These are phyloP conservation scores for Enteromius paludinosus DNA, from an alignment of 2,797 vertebrate genomes.

Conservation along the genomic window DNA sequence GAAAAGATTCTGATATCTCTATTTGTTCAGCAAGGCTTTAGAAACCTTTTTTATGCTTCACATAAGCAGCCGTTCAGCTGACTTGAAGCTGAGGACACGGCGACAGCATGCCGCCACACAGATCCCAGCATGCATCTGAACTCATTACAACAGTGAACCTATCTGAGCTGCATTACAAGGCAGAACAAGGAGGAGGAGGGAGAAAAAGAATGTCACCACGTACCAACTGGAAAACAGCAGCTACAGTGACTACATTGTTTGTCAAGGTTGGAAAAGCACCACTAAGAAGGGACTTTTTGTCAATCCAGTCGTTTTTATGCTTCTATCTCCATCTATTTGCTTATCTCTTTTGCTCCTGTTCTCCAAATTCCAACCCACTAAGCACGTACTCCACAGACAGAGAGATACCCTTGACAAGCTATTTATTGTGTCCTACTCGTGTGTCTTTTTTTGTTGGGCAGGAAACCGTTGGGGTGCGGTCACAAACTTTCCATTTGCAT, in stretches of 20 bases:
- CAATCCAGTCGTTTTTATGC: conserved; percentile 8
- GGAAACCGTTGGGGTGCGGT: conserved; percentile 31
- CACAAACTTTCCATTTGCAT: conserved; percentile 51
- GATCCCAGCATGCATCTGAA: conserved; percentile 53
- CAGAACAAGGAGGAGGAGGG: conserved; percentile 20
- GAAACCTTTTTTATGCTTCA: background rate
- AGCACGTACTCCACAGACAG: background rate
- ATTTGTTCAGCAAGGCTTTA: conserved; percentile 1
- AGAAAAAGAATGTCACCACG: conserved; percentile 40
- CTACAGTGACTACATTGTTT: conserved; percentile 36
- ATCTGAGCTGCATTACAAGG: conserved; percentile 21
- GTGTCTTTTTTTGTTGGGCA: conserved; percentile 44
- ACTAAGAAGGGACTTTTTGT: conserved; percentile 1
- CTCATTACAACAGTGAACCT: conserved; percentile 49
- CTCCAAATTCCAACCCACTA: background rate
- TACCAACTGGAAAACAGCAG: background rate
- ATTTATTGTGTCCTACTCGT: conserved; percentile 52
- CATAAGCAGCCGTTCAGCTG: conserved; percentile 17
- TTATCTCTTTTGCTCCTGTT: conserved; percentile 10
- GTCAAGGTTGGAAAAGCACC: conserved; percentile 31
- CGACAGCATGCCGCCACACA: conserved; percentile 20
- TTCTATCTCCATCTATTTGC: conserved; percentile 11
- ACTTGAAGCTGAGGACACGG: background rate
- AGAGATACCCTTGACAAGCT: conserved; percentile 47
- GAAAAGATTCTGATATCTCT: conserved; percentile 11